Conservation (phyloP, 2,888 invertebrate genomes). For the Dryococelus australis region DNA sequence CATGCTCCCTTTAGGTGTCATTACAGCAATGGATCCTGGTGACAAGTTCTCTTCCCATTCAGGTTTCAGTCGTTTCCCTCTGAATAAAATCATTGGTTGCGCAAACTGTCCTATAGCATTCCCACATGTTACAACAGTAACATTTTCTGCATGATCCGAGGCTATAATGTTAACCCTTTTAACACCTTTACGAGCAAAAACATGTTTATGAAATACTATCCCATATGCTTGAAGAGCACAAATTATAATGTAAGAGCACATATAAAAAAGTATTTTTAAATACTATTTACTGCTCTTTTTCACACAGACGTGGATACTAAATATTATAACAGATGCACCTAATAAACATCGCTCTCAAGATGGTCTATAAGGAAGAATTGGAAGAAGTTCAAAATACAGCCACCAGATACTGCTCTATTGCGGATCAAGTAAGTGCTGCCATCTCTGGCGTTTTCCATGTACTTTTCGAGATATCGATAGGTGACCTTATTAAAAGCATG, state of each 20-base stretch:
- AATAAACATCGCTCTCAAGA: not conserved
- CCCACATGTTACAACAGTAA: slow-evolving; percentile 24
- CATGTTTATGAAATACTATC: slow-evolving; percentile 8
- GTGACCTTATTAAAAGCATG: too few relatives aligned
- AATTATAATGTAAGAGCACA: not conserved
- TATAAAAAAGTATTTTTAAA: slow-evolving; percentile 12
- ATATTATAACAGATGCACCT: not conserved
- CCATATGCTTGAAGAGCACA: not conserved
- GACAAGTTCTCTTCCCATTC: too few relatives aligned
- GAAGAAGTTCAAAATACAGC: not conserved
- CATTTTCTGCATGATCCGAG: not conserved
- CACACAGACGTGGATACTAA: not conserved
- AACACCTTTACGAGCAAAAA: slow-evolving; percentile 20
- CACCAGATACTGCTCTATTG: too few relatives aligned
- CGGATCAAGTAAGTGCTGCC: too few relatives aligned
- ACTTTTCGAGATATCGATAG: too few relatives aligned
- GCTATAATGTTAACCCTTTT: not conserved
- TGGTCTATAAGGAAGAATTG: not conserved
- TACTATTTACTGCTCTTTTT: not conserved
- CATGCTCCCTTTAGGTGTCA: too few relatives aligned
- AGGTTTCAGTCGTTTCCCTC: too few relatives aligned
- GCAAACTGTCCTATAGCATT: slow-evolving; percentile 21
- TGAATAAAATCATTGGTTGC: not conserved
- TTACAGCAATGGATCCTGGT: too few relatives aligned
- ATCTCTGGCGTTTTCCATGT: too few relatives aligned